Evolutionary conservation across 2,888 invertebrate genomes (phyloP), one percentile per base, ranked within the genome.

Genomic region (Drosophila yooni): DNA sequence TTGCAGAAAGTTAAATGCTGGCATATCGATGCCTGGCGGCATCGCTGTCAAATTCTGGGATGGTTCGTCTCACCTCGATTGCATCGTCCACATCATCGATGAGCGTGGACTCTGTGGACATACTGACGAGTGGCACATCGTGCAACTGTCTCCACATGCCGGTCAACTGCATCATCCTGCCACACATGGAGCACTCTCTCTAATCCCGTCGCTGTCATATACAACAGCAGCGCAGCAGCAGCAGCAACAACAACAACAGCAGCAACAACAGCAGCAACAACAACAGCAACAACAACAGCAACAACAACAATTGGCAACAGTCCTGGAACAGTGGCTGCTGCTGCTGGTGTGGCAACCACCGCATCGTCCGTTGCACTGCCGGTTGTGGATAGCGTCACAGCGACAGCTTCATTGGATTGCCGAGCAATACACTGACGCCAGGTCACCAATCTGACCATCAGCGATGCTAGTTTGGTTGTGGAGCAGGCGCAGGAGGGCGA

Each of bases 401-500:
- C 81, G 2, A 67, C 79, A 6, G 25, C 73, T n/a, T n/a, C 1
- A 67, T 82, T 83, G 63, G 46, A 10, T 93, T 91, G 64, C 89
- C 82, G 2, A 74, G 21, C 36, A 62, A 94, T 70, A 61, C 92
- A 3, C 67, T 91, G 7, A 69, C 89, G 1, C 88, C 91, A n/a
- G 2, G 83, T 79, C 4, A 63, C 90, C 10, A 88, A 85, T 64
- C 70, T 91, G 2, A 82, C 87, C 5, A 81, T 91, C 3, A 85
- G 81, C 60, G 93, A 93, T 48, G 91, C 89, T 54, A 91, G 93
- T 3, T 63, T 93, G 67, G 90, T 92, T 27, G 92, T 93, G 2
- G 93, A 93, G 66, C 93, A 93, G 66, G 88, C 92, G 0, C 66
- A 95, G 76, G 96, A 96, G 88, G 95, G 96, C 13, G 98, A 98